Base-by-base conservation (phyloP, 2,888 invertebrate species). In the Caenorhabditis panamensis region DNA sequence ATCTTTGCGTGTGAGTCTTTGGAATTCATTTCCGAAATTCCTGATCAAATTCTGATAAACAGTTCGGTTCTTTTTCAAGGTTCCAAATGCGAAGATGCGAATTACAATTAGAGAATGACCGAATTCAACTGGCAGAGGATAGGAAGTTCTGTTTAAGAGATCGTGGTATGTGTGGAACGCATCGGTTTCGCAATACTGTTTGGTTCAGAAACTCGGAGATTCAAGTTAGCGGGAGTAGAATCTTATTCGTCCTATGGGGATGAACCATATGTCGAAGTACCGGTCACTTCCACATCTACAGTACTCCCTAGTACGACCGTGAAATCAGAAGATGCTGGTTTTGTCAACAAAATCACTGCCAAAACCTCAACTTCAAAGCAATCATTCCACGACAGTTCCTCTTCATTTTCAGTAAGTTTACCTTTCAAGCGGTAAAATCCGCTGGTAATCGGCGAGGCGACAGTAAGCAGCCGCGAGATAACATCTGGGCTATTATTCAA, bases 1-100 rank as follows among this genome's bases (percentile, higher is more conserved):
- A 88, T 31, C 61, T 82, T 20, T 88, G 88, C 79, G 76, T 73
- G 87, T 88, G 68, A 77, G 78, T 82, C 18, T 47, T 47, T 47
- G 18, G 41, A 41, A 41, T 31, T 31, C 31, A 9, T 2, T 9
- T 41, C 16, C n/a, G 24, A 62, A 44, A 47, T 37, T 54, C 22
- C 13, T 51, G 37, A 31, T 66, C 41, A n/a, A 44, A 28, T 13
- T 20, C 18, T 71, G 59, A 71, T 66, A 71, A 78, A 71, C 31
- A 69, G 31, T 31, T 31, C 31, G 47, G 64, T 78, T 71, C 44
- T 49, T 61, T 63, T 75, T 79, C 47, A 53, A 79, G 80, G 54
- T 80, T 80, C 41, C 66, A 80, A 71, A 79, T 63, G 68, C 67
- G 68, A 44, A 63, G 56, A 71, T 80, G 75, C 67, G 69, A 80